Evolutionary conservation across 1,140 invertebrate species (phyloP), one percentile per base, ranked within the genome.

Genomic region (Daktulosphaira vitifoliae): DNA sequence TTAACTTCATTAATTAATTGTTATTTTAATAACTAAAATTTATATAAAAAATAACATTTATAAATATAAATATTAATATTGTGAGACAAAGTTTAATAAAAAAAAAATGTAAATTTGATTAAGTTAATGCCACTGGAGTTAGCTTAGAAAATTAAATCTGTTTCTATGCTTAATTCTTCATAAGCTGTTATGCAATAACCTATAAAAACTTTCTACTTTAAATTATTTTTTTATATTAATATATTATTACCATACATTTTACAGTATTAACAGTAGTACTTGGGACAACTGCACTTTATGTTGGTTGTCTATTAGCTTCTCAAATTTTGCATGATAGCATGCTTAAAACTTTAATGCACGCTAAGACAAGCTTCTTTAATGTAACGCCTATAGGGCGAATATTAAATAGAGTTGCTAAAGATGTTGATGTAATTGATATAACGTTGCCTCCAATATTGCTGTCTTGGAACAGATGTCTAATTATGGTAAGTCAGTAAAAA

Each of bases 281-380:
- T 29, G 67, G 56, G 1, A 53, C 62, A 18, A 54, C 49, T 11
- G 20, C 49, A 37, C 26, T 65, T 33, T 52, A 53, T 56, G 20
- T 81, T 70, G 83, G 84, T 71, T 78, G 81, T 46, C 68, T 88
- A 68, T 75, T 78, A 69, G 84, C 84, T 67, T 81, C 83, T 65
- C 70, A 71, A 68, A 70, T 71, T 71, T 75, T 88, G 69, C 86
- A 88, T 74, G 71, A 74, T 37, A 66, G 66, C 50, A 76, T 89
- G 56, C 79, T 91, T 54, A 71, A 73, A 53, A 80, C 80, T 70
- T 74, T 87, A 69, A 71, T 90, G 69, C 78, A 75, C 65, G 81
- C 80, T 69, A 82, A 86, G 29, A 82, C 85, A 76, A 75, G 75
- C 56, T 90, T 90, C 79, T 90, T 90, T 76, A 86, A 89, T 76